Evolutionary conservation across 2,797 vertebrate species (phyloP), one percentile per base, ranked within the genome.

Genomic region (Zonotrichia albicollis): DNA sequence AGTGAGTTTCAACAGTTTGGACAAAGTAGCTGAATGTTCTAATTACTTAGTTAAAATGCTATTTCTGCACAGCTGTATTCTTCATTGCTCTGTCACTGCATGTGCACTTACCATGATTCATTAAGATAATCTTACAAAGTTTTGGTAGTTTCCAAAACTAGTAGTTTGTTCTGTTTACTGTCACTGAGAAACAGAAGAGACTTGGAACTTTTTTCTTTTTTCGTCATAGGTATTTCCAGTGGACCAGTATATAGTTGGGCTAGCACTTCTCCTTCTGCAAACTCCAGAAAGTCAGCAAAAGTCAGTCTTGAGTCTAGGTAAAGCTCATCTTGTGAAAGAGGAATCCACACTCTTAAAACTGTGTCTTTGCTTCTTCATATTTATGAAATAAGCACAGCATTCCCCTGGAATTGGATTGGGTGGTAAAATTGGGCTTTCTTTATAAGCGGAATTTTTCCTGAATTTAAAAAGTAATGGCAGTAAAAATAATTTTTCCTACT

Each of bases 281-380:
- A 97, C 98, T 71, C 98, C 99, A 30, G 96, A 98, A 92, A 97
- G 98, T 83, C 99, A 99, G 87, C 99, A 99, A 87, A 98, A 98
- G 30, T 83, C 97, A 74, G 89, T 99, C 64, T 98, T 99, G 84
- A 98, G 94, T 89, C 97, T 99, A 65, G 99, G 99, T 99, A 98
- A 98, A 95, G 27, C 62, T 88, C 20, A 42, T 48, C 16, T 77
- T 66, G 13, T 60, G 22, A 16, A 65, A 71, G 46, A 90, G 21
- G 36, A 76, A 45, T 84, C 29, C 20, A 21, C 5, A 3, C 7
- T 51, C 27, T 40, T 27, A 27, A 82, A 43, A 60, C 16, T 32
- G 2, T 57, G 6, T 26, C 22, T 61, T 75, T 57, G 5, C 84
- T 87, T 72, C 15, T 90, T 84, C 16, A 3, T 20, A 1, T 40